Percentiles rank a stretch among this genome's conserved stretches.
Evolutionary conservation across 2,797 vertebrate genomes (phyloP).

Genomic region (Lophius americanus): DNA sequence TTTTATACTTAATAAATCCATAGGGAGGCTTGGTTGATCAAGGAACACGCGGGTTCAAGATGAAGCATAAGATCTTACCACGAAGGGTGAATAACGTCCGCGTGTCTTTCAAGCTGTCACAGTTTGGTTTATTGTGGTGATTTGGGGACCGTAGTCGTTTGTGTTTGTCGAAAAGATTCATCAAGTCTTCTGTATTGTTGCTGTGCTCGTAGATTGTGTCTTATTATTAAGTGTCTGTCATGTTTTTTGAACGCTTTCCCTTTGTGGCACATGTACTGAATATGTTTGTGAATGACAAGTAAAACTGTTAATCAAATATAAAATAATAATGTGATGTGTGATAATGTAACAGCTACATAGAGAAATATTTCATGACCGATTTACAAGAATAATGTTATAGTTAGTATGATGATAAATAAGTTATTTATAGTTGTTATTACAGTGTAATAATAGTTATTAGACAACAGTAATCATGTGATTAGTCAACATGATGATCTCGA

Average conservation of each 20-base stretch:
- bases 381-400: too few relatives aligned
- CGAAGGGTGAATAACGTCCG: not conserved
- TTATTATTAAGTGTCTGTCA: conserved; percentile 31
- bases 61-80: conserved; percentile 57
- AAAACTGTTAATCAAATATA: not conserved
- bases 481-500: conserved; percentile 1
- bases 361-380: too few relatives aligned
- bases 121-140: conserved; percentile 31
- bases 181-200: conserved; percentile 18
- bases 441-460: not conserved
- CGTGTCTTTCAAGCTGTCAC: conserved; percentile 19
- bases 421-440: too few relatives aligned
- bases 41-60: conserved; percentile 11
- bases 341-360: too few relatives aligned
- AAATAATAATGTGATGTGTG: too few relatives aligned
- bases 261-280: conserved; percentile 10
- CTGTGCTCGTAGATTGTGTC: conserved; percentile 33
- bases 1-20: not conserved
- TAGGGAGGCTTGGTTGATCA: not conserved
- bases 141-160: conserved; percentile 48
- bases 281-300: conserved; percentile 4
- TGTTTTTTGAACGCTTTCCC: conserved; percentile 9
- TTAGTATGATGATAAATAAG: too few relatives aligned
- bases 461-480: not conserved
- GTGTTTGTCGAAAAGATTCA: conserved; percentile 48